Evolutionary conservation across 2,888 invertebrate genomes (phyloP).

Genomic region (Cerastis rubricosa): DNA sequence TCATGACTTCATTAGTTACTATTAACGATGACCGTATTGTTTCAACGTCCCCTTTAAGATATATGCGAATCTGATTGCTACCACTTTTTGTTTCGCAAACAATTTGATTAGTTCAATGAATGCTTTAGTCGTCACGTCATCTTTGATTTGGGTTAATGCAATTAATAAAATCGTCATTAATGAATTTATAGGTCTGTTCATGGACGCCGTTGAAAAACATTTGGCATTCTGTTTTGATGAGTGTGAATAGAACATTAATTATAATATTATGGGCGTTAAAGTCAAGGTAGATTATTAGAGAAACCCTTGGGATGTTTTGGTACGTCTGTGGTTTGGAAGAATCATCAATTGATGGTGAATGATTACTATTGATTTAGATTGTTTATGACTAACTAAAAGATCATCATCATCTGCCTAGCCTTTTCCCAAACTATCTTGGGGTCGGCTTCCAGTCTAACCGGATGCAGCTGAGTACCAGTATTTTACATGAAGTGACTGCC

Average conservation of each 20-base stretch:
- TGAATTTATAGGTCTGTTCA: conserved; percentile 13
- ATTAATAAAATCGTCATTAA: conserved; percentile 52
- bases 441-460: too few species aligned
- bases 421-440: too few species aligned
- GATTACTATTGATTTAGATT: too few species aligned
- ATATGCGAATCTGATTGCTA: conserved; percentile 51
- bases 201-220: conserved; percentile 17
- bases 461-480: too few species aligned
- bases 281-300: background rate
- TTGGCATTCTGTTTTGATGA: conserved; percentile 15
- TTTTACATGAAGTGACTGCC: too few species aligned
- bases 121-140: conserved; percentile 51
- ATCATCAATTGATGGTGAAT: too few species aligned
- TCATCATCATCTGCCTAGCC: too few species aligned
- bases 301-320: background rate
- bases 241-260: conserved; percentile 3
- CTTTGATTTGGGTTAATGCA: conserved; percentile 37
- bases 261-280: background rate
- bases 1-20: conserved; percentile 43
- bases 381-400: too few species aligned
- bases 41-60: conserved; percentile 17
- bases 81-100: conserved; percentile 52
- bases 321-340: background rate
- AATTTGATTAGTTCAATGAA: conserved; percentile 53
- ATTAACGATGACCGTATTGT: conserved; percentile 37